Percentiles rank a stretch among this genome's conserved stretches.
Evolutionary conservation across 1,140 invertebrate species (phyloP).

Genomic region (Cydia fagiglandana): DNA sequence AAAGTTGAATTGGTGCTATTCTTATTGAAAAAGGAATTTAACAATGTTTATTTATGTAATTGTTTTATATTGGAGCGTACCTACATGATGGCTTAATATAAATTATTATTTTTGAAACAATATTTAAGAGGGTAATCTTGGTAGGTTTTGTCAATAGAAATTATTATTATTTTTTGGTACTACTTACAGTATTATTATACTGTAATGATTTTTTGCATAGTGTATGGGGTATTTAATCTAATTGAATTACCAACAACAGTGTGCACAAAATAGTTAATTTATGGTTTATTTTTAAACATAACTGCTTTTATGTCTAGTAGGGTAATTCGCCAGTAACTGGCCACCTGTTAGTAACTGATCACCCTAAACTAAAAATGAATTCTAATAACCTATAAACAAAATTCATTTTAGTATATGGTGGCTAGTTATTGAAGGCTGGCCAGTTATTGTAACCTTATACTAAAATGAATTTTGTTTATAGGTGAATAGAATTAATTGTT

Average conservation of each 20-base stretch:
- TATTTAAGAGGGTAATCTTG: constrained; percentile 17
- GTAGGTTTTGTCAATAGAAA: not conserved
- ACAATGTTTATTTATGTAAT: constrained; percentile 16
- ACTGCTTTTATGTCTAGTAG: not conserved
- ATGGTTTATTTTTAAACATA: not conserved
- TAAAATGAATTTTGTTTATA: too few species aligned
- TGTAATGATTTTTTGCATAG: not conserved
- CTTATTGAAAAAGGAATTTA: constrained; percentile 42
- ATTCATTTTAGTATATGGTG: too few species aligned
- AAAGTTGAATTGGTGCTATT: constrained; percentile 58
- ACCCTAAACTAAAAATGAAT: too few species aligned
- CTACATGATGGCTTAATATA: not conserved
- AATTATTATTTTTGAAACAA: not conserved
- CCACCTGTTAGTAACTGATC: too few species aligned
- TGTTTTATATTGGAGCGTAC: constrained; percentile 4
- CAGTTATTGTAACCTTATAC: too few species aligned
- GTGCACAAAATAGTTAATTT: not conserved
- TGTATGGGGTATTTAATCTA: not conserved
- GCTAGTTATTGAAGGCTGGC: too few species aligned
- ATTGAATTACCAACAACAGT: not conserved
- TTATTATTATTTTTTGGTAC: not conserved
- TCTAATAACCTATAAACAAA: too few species aligned
- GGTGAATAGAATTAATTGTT: too few species aligned
- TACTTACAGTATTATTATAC: not conserved
- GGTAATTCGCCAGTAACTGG: too few species aligned